Conservation (phyloP, 2,113 vertebrate genomes). For the Tiliqua scincoides region DNA sequence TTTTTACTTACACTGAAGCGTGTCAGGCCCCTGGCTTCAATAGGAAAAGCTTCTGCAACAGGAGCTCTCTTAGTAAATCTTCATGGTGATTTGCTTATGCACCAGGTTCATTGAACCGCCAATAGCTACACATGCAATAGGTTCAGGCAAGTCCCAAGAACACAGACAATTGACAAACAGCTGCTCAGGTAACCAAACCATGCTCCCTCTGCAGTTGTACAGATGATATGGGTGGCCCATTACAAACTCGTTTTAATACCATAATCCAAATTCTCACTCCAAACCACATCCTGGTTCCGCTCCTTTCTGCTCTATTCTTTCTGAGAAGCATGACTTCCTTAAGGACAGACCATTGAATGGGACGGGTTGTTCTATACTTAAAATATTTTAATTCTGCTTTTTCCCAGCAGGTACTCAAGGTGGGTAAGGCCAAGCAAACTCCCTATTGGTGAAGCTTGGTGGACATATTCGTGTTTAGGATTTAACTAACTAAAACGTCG, state of each 20-base stretch:
- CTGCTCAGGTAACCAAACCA: constrained; percentile 43
- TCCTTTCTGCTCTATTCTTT: neutral
- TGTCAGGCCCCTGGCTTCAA: constrained; percentile 17
- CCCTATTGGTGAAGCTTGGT: neutral
- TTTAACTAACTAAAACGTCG: neutral
- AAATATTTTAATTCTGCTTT: too few relatives aligned
- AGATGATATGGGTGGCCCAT: neutral
- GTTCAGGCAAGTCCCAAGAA: neutral
- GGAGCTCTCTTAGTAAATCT: constrained; percentile 45
- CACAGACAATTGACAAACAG: neutral
- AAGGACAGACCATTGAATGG: neutral
- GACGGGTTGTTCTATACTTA: neutral
- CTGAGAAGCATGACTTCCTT: neutral
- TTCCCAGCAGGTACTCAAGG: too few relatives aligned
- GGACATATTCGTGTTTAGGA: neutral
- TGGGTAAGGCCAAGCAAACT: neutral
- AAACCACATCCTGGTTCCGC: neutral
- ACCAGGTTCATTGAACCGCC: neutral
- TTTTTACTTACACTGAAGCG: neutral
- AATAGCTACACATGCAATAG: neutral
- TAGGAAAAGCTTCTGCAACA: constrained; percentile 36
- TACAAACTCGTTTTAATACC: constrained; percentile 1
- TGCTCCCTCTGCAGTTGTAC: neutral
- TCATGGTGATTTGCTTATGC: neutral
- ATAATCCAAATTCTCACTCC: neutral